Evolutionary conservation across 1,140 invertebrate species (phyloP).

Genomic region (Berghia stephanieae): DNA sequence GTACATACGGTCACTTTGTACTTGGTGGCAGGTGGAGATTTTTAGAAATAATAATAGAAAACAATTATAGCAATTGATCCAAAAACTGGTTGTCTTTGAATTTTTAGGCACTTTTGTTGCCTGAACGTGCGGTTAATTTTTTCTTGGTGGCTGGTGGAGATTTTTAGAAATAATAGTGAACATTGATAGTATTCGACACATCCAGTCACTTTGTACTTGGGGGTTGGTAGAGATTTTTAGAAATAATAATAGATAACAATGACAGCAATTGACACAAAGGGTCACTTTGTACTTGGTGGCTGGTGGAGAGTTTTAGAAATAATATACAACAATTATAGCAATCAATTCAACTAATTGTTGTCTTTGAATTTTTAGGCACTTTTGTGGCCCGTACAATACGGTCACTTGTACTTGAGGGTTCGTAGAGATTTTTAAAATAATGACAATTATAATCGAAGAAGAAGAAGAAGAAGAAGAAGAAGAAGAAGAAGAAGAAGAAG

Average conservation of each 20-base stretch:
- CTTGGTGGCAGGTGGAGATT: slow-evolving; percentile 45
- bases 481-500: too few relatives aligned
- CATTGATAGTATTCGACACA: neutral
- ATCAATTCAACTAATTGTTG: neutral
- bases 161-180: neutral
- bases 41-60: neutral
- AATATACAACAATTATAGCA: neutral
- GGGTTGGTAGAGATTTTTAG: slow-evolving; percentile 40
- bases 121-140: slow-evolving; percentile 64
- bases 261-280: neutral
- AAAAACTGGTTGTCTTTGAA: too few relatives aligned
- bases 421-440: too few relatives aligned
- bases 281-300: slow-evolving; percentile 65
- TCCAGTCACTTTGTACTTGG: slow-evolving; percentile 66
- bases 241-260: neutral
- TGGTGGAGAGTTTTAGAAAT: slow-evolving; percentile 29
- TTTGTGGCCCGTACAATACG: too few relatives aligned
- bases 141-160: slow-evolving; percentile 57
- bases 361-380: too few relatives aligned
- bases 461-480: too few relatives aligned
- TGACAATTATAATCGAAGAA: too few relatives aligned
- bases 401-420: too few relatives aligned
- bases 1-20: slow-evolving; percentile 68
- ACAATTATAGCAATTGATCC: neutral
- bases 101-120: too few relatives aligned